Evolutionary conservation across 2,888 invertebrate genomes (phyloP), one percentile per base, ranked within the genome.

Genomic region (Neuroscelio doddi): DNA sequence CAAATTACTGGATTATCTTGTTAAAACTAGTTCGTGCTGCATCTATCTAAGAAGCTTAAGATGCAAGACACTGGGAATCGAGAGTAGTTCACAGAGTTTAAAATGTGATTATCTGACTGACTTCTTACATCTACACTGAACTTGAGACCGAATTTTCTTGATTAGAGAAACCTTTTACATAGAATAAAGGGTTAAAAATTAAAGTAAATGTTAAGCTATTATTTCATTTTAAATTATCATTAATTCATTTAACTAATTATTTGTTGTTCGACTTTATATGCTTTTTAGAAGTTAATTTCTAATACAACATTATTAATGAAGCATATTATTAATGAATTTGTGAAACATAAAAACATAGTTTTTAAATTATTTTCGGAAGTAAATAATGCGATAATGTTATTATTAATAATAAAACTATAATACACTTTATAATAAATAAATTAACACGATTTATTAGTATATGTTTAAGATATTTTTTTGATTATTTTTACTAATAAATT

Each of bases 1-100:
- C 69, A 78, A 80, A 77, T 76, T 77, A 75, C 72, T 67, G 73
- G 75, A 76, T 80, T 75, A 77, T 73, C 73, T 65, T 66, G 71
- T 65, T 72, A 64, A 75, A 78, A 74, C 71, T 78, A 72, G 75
- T 73, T 75, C 71, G 72, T 69, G 68, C 58, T 65, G 75, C 77
- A 72, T 67, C 70, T 70, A 74, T 75, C 71, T 73, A 71, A 75
- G 69, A 51, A 71, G 76, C 76, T 78, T 76, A 78, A 69, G 72
- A 71, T 68, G 66, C 58, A 53, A 64, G 67, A 68, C 71, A 71
- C 72, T 66, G 68, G 68, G 70, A 74, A 70, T 74, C 70, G 70
- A 64, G 56, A 66, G 63, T 56, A 69, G 67, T 69, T 70, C 69
- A 59, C 70, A 70, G 69, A 72, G 74, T 73, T 74, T 78, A 72